Evolutionary conservation across 2,797 vertebrate species (phyloP).

Genomic region (Pampus argenteus): DNA sequence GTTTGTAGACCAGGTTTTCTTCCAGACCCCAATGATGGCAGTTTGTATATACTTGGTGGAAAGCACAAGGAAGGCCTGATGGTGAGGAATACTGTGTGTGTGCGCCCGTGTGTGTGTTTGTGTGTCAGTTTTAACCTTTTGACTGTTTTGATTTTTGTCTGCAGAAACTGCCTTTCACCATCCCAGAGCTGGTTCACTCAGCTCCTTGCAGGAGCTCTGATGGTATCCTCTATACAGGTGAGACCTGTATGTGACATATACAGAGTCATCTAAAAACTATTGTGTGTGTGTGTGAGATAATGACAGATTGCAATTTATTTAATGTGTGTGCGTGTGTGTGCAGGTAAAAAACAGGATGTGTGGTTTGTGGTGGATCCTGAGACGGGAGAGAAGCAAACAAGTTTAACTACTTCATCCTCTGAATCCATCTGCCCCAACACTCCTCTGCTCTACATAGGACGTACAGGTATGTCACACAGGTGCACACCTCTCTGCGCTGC

Average conservation of each 20-base stretch:
- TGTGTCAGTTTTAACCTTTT: slow-evolving; percentile 1
- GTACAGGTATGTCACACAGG: slow-evolving; percentile 85
- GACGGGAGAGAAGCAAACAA: slow-evolving; percentile 94
- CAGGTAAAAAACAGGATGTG: slow-evolving; percentile 96
- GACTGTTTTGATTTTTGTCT: slow-evolving; percentile 48
- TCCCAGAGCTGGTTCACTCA: slow-evolving; percentile 96
- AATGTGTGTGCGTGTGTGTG: neutral
- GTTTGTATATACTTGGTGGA: slow-evolving; percentile 92
- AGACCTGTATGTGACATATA: slow-evolving; percentile 4
- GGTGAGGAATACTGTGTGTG: slow-evolving; percentile 79
- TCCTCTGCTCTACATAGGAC: slow-evolving; percentile 94
- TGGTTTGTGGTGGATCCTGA: slow-evolving; percentile 97
- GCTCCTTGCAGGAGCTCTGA: slow-evolving; percentile 98
- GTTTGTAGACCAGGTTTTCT: slow-evolving; percentile 91
- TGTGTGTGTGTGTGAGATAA: slow-evolving; percentile 13
- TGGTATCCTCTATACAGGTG: slow-evolving; percentile 95
- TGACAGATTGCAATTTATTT: no score
- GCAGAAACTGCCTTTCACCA: slow-evolving; percentile 95
- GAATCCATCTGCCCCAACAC: slow-evolving; percentile 90
- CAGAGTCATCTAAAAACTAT: neutral
- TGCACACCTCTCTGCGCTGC: neutral
- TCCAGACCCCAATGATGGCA: slow-evolving; percentile 96
- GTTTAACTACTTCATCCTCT: slow-evolving; percentile 90
- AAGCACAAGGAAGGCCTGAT: slow-evolving; percentile 95
- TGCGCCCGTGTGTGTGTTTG: neutral